Evolutionary conservation across 2,888 invertebrate species (phyloP).

Genomic region (Sesia bembeciformis): DNA sequence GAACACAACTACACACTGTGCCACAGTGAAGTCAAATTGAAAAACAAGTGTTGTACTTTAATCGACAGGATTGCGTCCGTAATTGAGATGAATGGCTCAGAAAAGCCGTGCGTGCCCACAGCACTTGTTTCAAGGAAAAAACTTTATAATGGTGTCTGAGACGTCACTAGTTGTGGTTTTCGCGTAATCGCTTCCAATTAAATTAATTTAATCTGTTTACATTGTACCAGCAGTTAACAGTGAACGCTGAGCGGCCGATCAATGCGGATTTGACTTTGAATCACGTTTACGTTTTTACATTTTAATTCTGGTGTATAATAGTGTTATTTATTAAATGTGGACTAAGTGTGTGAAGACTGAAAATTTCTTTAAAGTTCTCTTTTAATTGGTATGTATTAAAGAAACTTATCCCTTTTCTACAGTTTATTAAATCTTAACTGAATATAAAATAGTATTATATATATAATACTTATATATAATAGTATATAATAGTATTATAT

Average conservation of each 20-base stretch:
- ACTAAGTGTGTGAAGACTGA: too few species aligned
- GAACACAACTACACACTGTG: background rate
- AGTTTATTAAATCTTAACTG: too few species aligned
- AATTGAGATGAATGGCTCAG: background rate
- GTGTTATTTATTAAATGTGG: too few species aligned
- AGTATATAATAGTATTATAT: too few species aligned
- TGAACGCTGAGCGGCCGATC: background rate
- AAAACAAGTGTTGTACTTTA: background rate
- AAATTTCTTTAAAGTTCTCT: too few species aligned
- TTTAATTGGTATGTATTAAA: too few species aligned
- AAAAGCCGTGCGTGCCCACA: background rate
- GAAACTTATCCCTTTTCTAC: too few species aligned
- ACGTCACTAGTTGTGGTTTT: background rate
- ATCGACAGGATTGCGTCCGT: background rate
- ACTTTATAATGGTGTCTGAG: background rate
- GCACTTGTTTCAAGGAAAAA: background rate
- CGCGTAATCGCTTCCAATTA: constrained; percentile 51
- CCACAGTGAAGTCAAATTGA: background rate
- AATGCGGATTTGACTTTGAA: too few species aligned
- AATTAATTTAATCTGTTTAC: constrained; percentile 53
- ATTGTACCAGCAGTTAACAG: constrained; percentile 13
- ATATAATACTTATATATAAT: too few species aligned
- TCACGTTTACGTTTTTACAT: too few species aligned
- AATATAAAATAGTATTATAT: too few species aligned
- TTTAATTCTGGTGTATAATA: too few species aligned